Evolutionary conservation across 1,140 invertebrate species (phyloP).

Genomic region (Steinernema feltiae): DNA sequence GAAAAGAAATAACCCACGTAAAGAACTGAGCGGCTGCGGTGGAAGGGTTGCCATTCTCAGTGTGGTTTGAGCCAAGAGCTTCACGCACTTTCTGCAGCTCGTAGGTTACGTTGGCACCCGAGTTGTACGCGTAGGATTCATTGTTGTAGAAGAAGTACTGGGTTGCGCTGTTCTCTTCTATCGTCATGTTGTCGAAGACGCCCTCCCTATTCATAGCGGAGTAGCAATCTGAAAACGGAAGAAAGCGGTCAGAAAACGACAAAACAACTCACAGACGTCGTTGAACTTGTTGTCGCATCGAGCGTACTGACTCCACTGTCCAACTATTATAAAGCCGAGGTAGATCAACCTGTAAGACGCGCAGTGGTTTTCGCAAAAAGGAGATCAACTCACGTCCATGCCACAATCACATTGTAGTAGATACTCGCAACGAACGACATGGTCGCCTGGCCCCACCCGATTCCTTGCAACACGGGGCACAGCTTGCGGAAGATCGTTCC

Average conservation of each 20-base stretch:
- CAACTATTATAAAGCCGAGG: slow-evolving; percentile 62
- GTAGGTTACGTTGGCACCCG: too few relatives aligned
- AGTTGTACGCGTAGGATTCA: not conserved
- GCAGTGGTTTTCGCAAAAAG: too few relatives aligned
- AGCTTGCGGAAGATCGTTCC: not conserved
- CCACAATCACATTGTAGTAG: slow-evolving; percentile 95
- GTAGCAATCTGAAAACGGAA: not conserved
- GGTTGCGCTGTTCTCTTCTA: too few relatives aligned
- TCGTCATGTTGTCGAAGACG: too few relatives aligned
- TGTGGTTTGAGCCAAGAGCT: too few relatives aligned
- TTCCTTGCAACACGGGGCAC: not conserved
- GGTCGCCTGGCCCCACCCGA: not conserved
- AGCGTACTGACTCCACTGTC: not conserved
- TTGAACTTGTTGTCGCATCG: slow-evolving; percentile 12
- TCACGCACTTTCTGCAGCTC: too few relatives aligned
- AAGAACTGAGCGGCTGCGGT: not conserved
- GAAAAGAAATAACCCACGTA: not conserved
- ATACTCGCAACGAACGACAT: slow-evolving; percentile 89
- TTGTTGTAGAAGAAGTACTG: not conserved
- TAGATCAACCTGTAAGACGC: too few relatives aligned
- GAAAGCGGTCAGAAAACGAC: not conserved
- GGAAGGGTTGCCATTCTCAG: too few relatives aligned
- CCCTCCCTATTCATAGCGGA: not conserved
- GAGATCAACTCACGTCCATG: too few relatives aligned
- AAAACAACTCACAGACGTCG: not conserved